These are phyloP conservation scores for Odocoileus virginianus DNA, from an alignment of 2,113 vertebrate species.

Conservation along the genomic window DNA sequence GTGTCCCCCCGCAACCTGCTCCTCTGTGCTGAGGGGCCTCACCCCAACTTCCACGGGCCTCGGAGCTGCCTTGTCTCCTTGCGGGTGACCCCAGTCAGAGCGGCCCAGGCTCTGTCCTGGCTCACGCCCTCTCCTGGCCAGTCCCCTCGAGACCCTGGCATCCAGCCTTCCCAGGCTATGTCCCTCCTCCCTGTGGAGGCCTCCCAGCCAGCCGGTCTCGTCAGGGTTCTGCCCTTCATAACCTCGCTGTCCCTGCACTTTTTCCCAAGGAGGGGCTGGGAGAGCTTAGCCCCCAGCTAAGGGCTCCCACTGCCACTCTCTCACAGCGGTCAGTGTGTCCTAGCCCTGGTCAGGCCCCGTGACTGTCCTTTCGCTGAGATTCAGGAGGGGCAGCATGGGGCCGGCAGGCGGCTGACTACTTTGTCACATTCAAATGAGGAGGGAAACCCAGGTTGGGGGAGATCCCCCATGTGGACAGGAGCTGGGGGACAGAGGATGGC, in stretches of 20 bases:
- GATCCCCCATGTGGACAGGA: not conserved
- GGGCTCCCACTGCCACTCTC: not conserved
- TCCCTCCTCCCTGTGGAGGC: not conserved
- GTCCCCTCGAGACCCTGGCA: not conserved
- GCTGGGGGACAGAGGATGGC: not conserved
- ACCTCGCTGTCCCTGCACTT: not conserved
- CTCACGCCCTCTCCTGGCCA: not conserved
- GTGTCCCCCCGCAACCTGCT: not conserved
- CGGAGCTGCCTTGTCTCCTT: not conserved
- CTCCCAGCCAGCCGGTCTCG: not conserved
- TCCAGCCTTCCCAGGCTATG: not conserved
- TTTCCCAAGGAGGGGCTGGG: not conserved
- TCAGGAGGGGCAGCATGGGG: not conserved
- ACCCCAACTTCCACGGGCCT: not conserved
- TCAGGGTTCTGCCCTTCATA: not conserved
- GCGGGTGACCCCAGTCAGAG: not conserved
- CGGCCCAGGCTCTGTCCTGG: not conserved
- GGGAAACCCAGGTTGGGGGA: not conserved
- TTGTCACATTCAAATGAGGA: rapidly evolving
- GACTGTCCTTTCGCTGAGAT: not conserved
- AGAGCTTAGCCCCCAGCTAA: not conserved
- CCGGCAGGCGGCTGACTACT: not conserved
- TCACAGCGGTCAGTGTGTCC: not conserved
- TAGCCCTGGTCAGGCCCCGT: not conserved
- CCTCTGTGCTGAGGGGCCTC: not conserved